A percentile compares a stretch with the other conserved stretches of the same genome.
These are phyloP conservation scores for Drosophila suzukii DNA, from an alignment of 1,140 invertebrate genomes.

Conservation along the genomic window DNA sequence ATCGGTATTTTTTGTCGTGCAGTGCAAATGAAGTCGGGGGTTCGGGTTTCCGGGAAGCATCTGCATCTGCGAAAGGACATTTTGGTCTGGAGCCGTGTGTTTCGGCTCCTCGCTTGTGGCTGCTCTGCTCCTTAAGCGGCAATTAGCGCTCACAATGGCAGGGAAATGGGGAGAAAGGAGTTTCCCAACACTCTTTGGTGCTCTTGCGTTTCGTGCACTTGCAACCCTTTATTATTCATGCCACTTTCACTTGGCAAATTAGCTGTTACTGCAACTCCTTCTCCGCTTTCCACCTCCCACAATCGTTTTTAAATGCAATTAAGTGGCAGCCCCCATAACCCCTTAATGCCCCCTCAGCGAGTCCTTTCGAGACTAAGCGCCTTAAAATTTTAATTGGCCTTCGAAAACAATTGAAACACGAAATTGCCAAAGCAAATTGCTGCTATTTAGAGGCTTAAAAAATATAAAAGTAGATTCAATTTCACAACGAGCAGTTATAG, in stretches of 20 bases:
- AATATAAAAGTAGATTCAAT: slow-evolving; percentile 15
- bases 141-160: slow-evolving; percentile 72
- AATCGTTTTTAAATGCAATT: slow-evolving; percentile 80
- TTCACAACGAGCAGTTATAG: slow-evolving; percentile 1
- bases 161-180: slow-evolving; percentile 7
- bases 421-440: slow-evolving; percentile 46
- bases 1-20: background rate
- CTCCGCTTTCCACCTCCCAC: slow-evolving; percentile 1
- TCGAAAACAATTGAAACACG: slow-evolving; percentile 66
- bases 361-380: slow-evolving; percentile 26
- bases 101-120: slow-evolving; percentile 21
- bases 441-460: slow-evolving; percentile 32
- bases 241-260: slow-evolving; percentile 80
- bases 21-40: background rate
- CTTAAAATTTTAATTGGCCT: slow-evolving; percentile 77
- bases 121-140: slow-evolving; percentile 65
- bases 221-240: slow-evolving; percentile 73
- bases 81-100: slow-evolving; percentile 37
- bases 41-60: background rate
- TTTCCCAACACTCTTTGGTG: slow-evolving; percentile 12
- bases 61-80: slow-evolving; percentile 55
- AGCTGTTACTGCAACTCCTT: slow-evolving; percentile 63
- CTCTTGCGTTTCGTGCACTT: slow-evolving; percentile 4
- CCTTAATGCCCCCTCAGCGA: background rate
- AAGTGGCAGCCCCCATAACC: slow-evolving; percentile 51